Conservation (phyloP, 2,888 invertebrate genomes). For the Drosophila pullipes region DNA sequence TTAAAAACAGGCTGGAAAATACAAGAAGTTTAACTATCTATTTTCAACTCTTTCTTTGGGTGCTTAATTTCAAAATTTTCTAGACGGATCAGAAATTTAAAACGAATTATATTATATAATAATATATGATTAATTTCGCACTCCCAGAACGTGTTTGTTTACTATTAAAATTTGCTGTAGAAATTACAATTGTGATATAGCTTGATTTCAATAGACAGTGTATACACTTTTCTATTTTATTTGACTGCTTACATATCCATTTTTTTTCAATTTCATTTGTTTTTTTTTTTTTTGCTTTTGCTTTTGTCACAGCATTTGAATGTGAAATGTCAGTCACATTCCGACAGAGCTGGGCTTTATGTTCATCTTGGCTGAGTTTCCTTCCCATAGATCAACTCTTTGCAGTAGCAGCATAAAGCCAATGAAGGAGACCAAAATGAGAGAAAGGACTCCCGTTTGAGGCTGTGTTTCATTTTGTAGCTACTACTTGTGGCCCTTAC, state of each 20-base stretch:
- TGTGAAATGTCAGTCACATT: slow-evolving; percentile 83
- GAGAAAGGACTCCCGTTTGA: slow-evolving; percentile 23
- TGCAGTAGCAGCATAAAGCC: slow-evolving; percentile 36
- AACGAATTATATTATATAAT: background rate
- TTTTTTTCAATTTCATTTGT: background rate
- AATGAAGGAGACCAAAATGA: slow-evolving; percentile 16
- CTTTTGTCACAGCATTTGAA: slow-evolving; percentile 74
- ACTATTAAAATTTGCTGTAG: background rate
- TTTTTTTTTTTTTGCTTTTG: slow-evolving; percentile 12
- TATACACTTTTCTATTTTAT: slow-evolving; percentile 4
- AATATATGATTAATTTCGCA: background rate
- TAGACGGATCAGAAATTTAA: background rate
- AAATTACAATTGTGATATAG: background rate
- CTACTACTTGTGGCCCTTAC: slow-evolving; percentile 64
- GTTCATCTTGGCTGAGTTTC: slow-evolving; percentile 43
- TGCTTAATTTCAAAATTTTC: background rate
- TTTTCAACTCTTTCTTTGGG: background rate
- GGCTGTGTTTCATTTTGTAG: slow-evolving; percentile 72
- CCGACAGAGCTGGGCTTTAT: slow-evolving; percentile 60
- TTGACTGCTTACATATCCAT: background rate
- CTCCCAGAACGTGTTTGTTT: background rate
- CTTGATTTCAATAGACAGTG: background rate
- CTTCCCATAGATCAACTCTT: slow-evolving; percentile 61
- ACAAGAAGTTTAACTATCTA: background rate
- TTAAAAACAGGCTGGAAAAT: background rate